A percentile compares a stretch with the other conserved stretches of the same genome.
Conservation (phyloP, 2,797 vertebrate species). For the Cottoperca gobio region DNA sequence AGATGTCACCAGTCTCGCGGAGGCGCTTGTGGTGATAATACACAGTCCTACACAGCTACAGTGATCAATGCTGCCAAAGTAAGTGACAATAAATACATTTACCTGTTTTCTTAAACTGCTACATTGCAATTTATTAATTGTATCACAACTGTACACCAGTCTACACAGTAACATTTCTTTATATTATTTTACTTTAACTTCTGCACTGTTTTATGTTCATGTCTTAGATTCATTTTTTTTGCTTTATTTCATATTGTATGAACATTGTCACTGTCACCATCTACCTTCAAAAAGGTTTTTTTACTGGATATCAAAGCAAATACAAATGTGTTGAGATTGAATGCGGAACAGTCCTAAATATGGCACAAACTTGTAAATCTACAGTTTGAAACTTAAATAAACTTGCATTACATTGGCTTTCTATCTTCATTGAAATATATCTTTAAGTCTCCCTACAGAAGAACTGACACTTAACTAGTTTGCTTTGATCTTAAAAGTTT, state of each 20-base stretch:
- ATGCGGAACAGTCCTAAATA: neutral
- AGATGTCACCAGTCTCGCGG: constrained; percentile 98
- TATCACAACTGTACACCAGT: neutral
- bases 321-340: neutral
- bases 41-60: constrained; percentile 98
- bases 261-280: neutral
- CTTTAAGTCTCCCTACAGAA: neutral
- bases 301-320: neutral
- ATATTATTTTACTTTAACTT: neutral
- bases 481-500: neutral
- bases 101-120: neutral
- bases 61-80: constrained; percentile 99
- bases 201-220: neutral
- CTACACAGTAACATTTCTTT: neutral
- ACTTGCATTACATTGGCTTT: neutral
- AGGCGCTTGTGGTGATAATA: constrained; percentile 97
- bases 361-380: neutral
- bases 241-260: too few species aligned
- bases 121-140: neutral
- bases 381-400: neutral
- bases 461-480: neutral
- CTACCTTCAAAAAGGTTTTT: neutral
- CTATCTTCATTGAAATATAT: neutral
- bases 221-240: neutral
- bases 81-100: constrained; percentile 73